These are phyloP conservation scores for Galeopterus variegatus DNA, from an alignment of 2,113 vertebrate genomes.

Conservation along the genomic window DNA sequence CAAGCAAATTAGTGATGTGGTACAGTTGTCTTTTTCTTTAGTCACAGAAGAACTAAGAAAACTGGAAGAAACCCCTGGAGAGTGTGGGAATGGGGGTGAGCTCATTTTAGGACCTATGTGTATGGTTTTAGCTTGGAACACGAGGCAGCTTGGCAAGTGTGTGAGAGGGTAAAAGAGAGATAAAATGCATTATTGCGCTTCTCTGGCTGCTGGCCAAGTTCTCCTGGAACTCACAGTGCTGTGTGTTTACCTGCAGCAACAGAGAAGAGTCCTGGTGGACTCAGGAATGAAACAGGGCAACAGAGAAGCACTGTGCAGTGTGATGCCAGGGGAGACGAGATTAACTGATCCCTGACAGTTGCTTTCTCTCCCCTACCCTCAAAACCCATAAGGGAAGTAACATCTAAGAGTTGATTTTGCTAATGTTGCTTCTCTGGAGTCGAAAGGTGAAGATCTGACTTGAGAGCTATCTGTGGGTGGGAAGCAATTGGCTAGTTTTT, in stretches of 20 bases:
- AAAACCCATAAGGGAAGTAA: background rate
- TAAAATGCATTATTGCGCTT: accelerated
- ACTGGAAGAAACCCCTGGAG: background rate
- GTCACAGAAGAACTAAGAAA: background rate
- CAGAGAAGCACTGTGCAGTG: background rate
- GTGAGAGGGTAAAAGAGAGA: background rate
- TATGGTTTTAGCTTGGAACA: background rate
- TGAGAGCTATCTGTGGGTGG: background rate
- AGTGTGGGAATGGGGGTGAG: accelerated
- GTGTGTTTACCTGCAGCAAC: background rate
- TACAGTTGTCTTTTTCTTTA: background rate
- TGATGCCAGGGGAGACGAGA: background rate
- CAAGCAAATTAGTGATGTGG: background rate
- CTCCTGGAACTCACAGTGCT: background rate
- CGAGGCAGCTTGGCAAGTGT: background rate
- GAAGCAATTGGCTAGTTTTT: background rate
- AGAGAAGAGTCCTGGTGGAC: too few relatives aligned
- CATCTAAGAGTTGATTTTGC: background rate
- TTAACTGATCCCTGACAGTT: background rate
- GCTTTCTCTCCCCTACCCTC: background rate
- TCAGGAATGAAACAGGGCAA: background rate
- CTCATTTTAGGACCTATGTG: background rate
- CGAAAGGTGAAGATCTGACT: background rate
- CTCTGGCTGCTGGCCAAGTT: background rate
- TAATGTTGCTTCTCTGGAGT: background rate